These are phyloP conservation scores for Lasioglossum oenotherae DNA, from an alignment of 2,888 invertebrate species.

Conservation along the genomic window DNA sequence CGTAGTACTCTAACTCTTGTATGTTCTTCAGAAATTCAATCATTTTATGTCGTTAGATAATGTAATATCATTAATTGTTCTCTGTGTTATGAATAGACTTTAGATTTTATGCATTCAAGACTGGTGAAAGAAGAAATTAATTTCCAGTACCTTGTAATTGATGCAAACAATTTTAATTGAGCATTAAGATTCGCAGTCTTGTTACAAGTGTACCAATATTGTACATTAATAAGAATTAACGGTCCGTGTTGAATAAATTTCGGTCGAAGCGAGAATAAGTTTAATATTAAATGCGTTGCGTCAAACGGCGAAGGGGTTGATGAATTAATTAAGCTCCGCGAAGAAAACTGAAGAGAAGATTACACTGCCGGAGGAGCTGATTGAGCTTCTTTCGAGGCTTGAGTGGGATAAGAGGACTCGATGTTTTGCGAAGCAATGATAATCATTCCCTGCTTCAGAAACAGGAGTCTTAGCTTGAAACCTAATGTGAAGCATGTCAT, in stretches of 20 bases:
- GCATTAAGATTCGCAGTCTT: no score
- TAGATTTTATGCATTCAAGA: no score
- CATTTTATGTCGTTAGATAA: not conserved
- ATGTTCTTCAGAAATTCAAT: not conserved
- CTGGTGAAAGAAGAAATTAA: no score
- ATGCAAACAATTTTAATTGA: no score
- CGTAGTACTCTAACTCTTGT: not conserved
- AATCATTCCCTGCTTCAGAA: not conserved
- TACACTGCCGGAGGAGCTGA: constrained; percentile 4
- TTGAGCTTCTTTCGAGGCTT: constrained; percentile 10
- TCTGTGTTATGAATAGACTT: not conserved
- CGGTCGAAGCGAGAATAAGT: not conserved
- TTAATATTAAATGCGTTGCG: not conserved
- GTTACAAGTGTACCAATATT: not conserved
- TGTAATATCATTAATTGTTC: not conserved
- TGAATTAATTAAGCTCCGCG: constrained; percentile 5
- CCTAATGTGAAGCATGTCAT: not conserved
- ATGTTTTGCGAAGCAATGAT: constrained; percentile 13
- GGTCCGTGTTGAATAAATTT: not conserved
- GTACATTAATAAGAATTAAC: not conserved
- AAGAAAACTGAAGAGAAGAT: constrained; percentile 11
- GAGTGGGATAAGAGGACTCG: constrained; percentile 7
- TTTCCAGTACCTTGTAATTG: no score
- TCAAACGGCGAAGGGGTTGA: not conserved
- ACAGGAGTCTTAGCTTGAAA: not conserved